Base-by-base conservation (phyloP, 2,888 invertebrate genomes). In the Rutpela maculata region DNA sequence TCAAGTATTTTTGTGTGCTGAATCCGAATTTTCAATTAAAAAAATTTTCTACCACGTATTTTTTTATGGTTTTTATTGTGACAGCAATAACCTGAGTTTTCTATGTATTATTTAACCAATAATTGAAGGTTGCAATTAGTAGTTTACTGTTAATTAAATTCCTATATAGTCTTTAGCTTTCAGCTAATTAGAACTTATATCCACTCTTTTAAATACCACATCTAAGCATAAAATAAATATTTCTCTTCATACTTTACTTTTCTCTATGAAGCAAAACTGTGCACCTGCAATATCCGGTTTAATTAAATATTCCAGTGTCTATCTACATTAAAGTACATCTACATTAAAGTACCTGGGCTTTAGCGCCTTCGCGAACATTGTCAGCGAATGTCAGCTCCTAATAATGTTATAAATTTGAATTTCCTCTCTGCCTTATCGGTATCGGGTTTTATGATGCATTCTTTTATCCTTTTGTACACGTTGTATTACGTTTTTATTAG, bases 321-420 rank as follows among this genome's bases (percentile, higher is more conserved):
- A 38, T 72, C 72, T 72, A 62, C 63, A 63, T 63, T 63, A 22
- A 72, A 59, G n/a, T n/a, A n/a, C n/a, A 38, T 72, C 72, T 72
- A 62, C 63, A 63, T 63, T 63, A 22, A 72, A 59, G 59, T 72
- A 63, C 22, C 62, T 31, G 70, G 50, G 72, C 72, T 63, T 72
- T 72, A 72, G 60, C 63, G 72, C 60, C 63, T 72, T 62, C 62
- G 22, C 72, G 62, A 62, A 63, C 72, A 63, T 38, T 72, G 72
- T 72, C 62, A 31, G 60, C 43, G 60, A 43, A 71, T 71, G 71
- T 69, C 72, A 72, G 62, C 22, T 72, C 63, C 43, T 43, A 72
- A 72, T 72, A 60, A 72, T 72, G 60, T 62, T 72, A 72, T 72
- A 72, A 72, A 72, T 62, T 72, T 72, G 72, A 72, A 72, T 72